phyloP scores from a whole-genome alignment of 2,113 vertebrate genomes.

The Cheilinus undulatus region DNA sequence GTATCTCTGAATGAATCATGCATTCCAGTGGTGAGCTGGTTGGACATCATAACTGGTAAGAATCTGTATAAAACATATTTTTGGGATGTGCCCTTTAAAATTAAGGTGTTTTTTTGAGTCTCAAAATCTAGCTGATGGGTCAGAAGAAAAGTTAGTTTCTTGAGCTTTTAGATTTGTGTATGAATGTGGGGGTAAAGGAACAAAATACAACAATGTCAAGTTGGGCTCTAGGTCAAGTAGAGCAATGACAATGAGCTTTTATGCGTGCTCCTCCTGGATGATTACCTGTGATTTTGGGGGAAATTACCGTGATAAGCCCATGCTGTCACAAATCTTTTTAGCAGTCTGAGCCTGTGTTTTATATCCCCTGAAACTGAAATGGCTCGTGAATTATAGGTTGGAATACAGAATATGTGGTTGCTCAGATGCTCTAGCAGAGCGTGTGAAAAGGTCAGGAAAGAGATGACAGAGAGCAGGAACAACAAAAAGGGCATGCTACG shows the following conservation, averaged over 20 bases:
- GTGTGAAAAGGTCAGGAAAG: conserved; percentile 6
- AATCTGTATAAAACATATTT: no score
- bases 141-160: neutral
- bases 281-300: conserved; percentile 59
- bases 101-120: conserved; percentile 17
- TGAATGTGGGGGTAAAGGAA: neutral
- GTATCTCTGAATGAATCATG: neutral
- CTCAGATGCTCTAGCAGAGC: neutral
- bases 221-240: conserved; percentile 45
- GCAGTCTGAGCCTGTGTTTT: neutral
- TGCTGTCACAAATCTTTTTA: conserved; percentile 27
- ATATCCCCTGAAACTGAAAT: conserved; percentile 41
- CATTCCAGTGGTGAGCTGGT: neutral
- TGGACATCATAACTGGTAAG: no score
- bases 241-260: conserved; percentile 43
- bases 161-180: conserved; percentile 16
- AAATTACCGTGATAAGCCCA: conserved; percentile 58
- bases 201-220: conserved; percentile 13
- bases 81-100: neutral
- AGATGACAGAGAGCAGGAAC: conserved; percentile 6
- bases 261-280: conserved; percentile 38
- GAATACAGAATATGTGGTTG: conserved; percentile 3
- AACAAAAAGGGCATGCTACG: neutral
- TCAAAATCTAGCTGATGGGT: conserved; percentile 2
- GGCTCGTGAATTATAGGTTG: conserved; percentile 41